Percentiles rank a stretch among this genome's conserved stretches.
Conservation (phyloP, 2,888 invertebrate species). For the Teleiodes luculella region DNA sequence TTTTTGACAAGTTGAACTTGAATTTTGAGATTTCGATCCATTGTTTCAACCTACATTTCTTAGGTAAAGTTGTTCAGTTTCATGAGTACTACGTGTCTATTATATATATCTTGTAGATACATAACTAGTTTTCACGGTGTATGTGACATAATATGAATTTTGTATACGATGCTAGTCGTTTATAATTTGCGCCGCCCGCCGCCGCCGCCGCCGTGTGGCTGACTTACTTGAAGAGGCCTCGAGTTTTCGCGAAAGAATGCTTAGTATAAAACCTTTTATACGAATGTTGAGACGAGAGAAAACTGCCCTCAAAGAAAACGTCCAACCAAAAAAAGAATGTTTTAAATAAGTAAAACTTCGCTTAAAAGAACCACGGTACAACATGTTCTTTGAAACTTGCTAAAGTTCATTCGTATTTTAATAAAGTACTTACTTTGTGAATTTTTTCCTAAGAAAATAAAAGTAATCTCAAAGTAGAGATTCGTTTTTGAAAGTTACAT, state of each 20-base stretch:
- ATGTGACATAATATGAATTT: too few species aligned
- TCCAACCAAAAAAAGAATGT: background rate
- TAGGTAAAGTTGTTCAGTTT: too few species aligned
- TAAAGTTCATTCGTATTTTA: conserved; percentile 2
- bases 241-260: background rate
- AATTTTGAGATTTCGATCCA: too few species aligned
- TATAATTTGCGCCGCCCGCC: background rate
- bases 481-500: background rate
- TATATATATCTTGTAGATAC: too few species aligned
- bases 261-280: background rate
- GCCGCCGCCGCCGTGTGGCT: too few species aligned
- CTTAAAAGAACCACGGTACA: background rate
- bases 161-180: too few species aligned
- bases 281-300: background rate
- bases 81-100: too few species aligned
- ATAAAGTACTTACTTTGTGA: background rate
- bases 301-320: background rate
- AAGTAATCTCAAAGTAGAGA: background rate
- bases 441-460: background rate
- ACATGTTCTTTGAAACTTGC: background rate
- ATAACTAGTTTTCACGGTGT: too few species aligned
- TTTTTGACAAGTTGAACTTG: too few species aligned
- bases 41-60: too few species aligned
- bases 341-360: conserved; percentile 1
- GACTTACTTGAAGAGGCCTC: background rate